Base-by-base conservation (phyloP, 2,888 invertebrate genomes). In the Limnephilus auricula region DNA sequence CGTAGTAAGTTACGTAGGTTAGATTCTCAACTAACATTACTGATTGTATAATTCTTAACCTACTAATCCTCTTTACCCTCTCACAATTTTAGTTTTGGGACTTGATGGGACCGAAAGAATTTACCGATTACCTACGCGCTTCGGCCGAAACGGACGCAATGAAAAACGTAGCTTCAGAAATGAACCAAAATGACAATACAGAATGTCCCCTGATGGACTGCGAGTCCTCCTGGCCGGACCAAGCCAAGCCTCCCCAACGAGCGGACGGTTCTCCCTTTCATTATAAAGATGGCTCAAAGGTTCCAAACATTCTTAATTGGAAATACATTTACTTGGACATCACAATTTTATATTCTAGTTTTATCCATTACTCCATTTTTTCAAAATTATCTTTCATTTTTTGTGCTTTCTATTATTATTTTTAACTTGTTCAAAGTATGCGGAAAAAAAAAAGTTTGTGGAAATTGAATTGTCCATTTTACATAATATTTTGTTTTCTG, bases 121-220 rank as follows among this genome's bases (percentile, higher is more conserved):
- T 90, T 32, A 90, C 90, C 37, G 90, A 89, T 32, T 88, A 91
- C 84, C 87, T 92, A 25, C 88, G 91, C 32, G 90, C 91, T 25
- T 89, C 90, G 18, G 92, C 86, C 12, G 93, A 92, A 79, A 91
- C 91, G 12, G 92, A 92, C 45, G 40, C 92, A 4, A 89, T 88
- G 37, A 93, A 93, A 83, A 90, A 90, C 79, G 82, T 89, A 45
- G 85, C 84, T 30, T 80, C 91, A 10, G 93, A 93, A 87, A 86
- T 91, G 89, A 93, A 93, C 89, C 91, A 93, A 88, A 92, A 92
- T 79, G 93, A 93, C 84, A 92, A 91, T 37, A 45, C 90, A 5
- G 92, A 92, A 65, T 92, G 93, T 65, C 83, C 95, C 2, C 94
- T 95, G 93, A 96, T 96, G 95, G 96, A 96, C 88, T 96, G 96